A percentile compares a stretch with the other conserved stretches of the same genome.
Conservation (phyloP, 64 coral and sea anemone species). For the Dendronephthya gigantea region DNA sequence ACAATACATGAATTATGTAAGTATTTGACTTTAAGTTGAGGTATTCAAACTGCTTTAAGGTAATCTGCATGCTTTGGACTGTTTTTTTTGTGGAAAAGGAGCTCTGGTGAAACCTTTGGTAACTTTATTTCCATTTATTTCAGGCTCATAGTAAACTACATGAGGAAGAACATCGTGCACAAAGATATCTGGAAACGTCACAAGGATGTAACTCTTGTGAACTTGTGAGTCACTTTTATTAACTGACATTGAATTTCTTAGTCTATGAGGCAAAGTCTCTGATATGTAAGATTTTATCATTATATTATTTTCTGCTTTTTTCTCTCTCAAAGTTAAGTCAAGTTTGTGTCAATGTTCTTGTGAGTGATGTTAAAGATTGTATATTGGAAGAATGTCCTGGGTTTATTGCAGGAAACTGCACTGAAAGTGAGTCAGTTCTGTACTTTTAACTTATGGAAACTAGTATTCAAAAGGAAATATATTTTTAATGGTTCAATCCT, state of each 20-base stretch:
- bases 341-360: slow-evolving; percentile 85
- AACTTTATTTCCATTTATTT: too few species aligned
- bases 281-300: too few species aligned
- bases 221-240: background rate
- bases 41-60: too few species aligned
- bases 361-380: slow-evolving; percentile 82
- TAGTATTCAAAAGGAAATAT: background rate
- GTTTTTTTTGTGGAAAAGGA: background rate
- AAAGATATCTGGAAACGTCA: slow-evolving; percentile 11
- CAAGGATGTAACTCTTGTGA: background rate
- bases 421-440: slow-evolving; percentile 56
- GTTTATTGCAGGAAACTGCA: slow-evolving; percentile 84
- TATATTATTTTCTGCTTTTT: background rate
- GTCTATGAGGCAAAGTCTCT: too few species aligned
- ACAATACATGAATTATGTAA: slow-evolving; percentile 99
- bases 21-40: too few species aligned
- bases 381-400: slow-evolving; percentile 80
- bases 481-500: too few species aligned
- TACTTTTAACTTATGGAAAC: background rate
- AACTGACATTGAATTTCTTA: too few species aligned
- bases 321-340: slow-evolving; percentile 60
- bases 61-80: background rate
- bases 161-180: slow-evolving; percentile 1
- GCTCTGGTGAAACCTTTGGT: background rate
- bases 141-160: slow-evolving; percentile 9